Evolutionary conservation across 2,113 vertebrate genomes (phyloP).

Genomic region (Ictidomys tridecemlineatus): DNA sequence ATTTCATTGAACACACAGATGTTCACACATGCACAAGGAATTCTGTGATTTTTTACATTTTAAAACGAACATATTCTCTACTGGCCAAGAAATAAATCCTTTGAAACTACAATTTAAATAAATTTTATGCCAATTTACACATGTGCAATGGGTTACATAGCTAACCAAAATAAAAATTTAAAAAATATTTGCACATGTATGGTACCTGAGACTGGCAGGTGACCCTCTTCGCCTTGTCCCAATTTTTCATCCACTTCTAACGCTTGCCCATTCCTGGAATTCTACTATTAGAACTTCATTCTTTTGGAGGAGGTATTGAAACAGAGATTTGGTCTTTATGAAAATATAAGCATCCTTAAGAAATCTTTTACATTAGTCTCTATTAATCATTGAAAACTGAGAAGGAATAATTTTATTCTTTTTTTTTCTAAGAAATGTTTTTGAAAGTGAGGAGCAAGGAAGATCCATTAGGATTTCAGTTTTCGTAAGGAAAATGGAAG

Average conservation of each 20-base stretch:
- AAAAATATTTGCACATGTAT: background rate
- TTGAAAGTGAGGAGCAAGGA: background rate
- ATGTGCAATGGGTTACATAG: background rate
- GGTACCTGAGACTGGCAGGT: too few species aligned
- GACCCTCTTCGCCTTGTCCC: background rate
- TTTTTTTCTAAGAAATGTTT: background rate
- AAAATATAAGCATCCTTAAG: background rate
- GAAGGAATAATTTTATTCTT: background rate
- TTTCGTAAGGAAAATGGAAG: background rate
- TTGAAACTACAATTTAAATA: background rate
- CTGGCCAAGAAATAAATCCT: background rate
- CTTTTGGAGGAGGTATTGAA: background rate
- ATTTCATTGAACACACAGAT: background rate
- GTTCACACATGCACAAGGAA: background rate
- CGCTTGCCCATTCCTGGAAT: background rate
- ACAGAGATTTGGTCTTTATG: background rate
- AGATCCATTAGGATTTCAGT: background rate
- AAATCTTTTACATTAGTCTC: background rate
- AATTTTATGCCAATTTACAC: background rate
- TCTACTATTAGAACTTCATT: background rate
- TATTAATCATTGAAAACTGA: background rate
- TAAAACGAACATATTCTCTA: conserved; percentile 41
- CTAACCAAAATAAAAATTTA: background rate
- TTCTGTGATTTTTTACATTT: conserved; percentile 29
- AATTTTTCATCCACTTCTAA: too few species aligned